These are phyloP conservation scores for Takifugu flavidus DNA, from an alignment of 2,113 vertebrate species.

Conservation along the genomic window DNA sequence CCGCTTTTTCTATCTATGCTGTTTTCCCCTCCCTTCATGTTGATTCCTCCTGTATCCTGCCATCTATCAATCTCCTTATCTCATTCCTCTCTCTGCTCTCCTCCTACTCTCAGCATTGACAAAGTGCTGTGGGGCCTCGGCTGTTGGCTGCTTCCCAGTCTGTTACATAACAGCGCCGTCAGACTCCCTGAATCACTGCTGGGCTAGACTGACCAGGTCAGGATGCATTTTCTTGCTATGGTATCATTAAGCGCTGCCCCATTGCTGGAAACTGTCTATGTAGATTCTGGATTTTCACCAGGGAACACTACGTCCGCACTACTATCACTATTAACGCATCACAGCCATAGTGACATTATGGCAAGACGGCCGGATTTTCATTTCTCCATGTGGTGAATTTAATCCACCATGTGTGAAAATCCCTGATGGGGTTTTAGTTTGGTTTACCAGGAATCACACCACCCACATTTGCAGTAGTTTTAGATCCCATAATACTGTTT, in stretches of 20 bases:
- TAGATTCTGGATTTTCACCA: conserved; percentile 1
- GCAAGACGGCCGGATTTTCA: conserved; percentile 26
- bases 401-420: background rate
- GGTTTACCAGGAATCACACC: background rate
- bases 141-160: conserved; percentile 55
- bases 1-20: background rate
- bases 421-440: conserved; percentile 3
- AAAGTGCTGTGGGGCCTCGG: conserved; percentile 52
- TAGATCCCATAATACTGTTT: background rate
- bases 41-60: conserved; percentile 9
- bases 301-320: background rate
- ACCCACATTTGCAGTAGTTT: background rate
- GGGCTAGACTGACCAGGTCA: conserved; percentile 13
- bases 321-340: background rate
- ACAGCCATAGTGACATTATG: conserved; percentile 6
- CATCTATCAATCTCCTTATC: conserved; percentile 24
- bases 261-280: background rate
- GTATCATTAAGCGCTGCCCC: conserved; percentile 12
- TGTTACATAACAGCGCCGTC: conserved; percentile 71
- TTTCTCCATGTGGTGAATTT: conserved; percentile 12
- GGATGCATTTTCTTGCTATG: conserved; percentile 6
- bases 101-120: conserved; percentile 52
- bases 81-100: conserved; percentile 17
- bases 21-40: background rate
- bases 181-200: conserved; percentile 56